Conservation (phyloP, 2,888 invertebrate genomes). For the Disparrhopalites patrizii region DNA sequence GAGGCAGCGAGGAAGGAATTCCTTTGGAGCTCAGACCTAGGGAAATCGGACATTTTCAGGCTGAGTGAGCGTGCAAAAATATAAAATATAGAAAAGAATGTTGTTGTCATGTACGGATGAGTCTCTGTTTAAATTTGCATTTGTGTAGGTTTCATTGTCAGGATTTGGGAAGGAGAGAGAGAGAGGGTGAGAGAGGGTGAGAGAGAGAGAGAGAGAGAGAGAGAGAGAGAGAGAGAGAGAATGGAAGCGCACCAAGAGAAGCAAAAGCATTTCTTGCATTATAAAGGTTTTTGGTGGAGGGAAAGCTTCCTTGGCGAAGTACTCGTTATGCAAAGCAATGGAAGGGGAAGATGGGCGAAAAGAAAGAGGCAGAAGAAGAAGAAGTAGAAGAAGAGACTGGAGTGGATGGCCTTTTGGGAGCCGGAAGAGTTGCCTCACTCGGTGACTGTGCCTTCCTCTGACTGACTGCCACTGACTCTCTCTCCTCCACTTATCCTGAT, state of each 20-base stretch:
- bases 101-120: conserved; percentile 24
- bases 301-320: too few species aligned
- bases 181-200: background rate
- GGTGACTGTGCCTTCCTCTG: background rate
- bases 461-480: conserved; percentile 14
- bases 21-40: background rate
- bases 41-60: conserved; percentile 9
- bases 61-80: conserved; percentile 7
- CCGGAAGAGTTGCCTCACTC: too few species aligned
- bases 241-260: background rate
- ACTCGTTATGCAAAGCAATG: too few species aligned
- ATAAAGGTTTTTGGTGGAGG: too few species aligned
- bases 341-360: background rate
- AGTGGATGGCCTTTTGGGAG: conserved; percentile 19
- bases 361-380: background rate
- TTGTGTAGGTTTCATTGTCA: conserved; percentile 7
- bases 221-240: background rate
- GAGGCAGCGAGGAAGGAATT: background rate
- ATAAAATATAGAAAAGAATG: background rate
- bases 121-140: conserved; percentile 23
- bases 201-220: background rate
- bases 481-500: conserved; percentile 47
- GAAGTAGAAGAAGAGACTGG: background rate
- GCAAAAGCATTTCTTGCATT: too few species aligned
- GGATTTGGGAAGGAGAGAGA: conserved; percentile 5